Evolutionary conservation across 1,140 invertebrate genomes (phyloP).

Genomic region (Macrotrachela quadricornifera): DNA sequence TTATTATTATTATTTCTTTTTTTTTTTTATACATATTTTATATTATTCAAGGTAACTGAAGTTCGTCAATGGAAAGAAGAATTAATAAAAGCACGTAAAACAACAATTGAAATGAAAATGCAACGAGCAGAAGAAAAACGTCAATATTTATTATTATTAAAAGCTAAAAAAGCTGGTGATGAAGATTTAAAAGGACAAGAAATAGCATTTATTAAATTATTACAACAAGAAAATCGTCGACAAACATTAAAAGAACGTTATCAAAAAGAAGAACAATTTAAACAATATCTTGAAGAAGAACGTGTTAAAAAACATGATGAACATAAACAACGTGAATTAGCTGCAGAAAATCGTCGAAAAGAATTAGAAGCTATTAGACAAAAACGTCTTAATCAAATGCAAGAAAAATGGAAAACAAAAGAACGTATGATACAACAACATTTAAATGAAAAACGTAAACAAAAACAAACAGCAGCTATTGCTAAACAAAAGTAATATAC

Average conservation of each 20-base stretch:
- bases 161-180: constrained; percentile 79
- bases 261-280: constrained; percentile 50
- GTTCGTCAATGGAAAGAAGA: constrained; percentile 66
- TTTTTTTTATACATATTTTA: too few relatives aligned
- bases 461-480: constrained; percentile 19
- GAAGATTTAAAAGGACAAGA: constrained; percentile 61
- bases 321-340: constrained; percentile 76
- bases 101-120: constrained; percentile 60
- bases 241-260: constrained; percentile 44
- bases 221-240: constrained; percentile 78
- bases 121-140: constrained; percentile 74
- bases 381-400: constrained; percentile 48
- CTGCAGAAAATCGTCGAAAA: constrained; percentile 59
- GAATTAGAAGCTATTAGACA: constrained; percentile 61
- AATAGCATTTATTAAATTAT: constrained; percentile 85
- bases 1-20: constrained; percentile 30
- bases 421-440: constrained; percentile 65
- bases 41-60: constrained; percentile 27
- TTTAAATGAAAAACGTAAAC: constrained; percentile 60
- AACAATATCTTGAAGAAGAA: constrained; percentile 46
- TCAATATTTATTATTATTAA: constrained; percentile 50
- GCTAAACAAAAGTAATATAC: too few relatives aligned
- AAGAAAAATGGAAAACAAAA: constrained; percentile 55
- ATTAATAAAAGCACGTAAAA: constrained; percentile 55
- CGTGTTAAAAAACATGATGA: constrained; percentile 53